Evolutionary conservation across 2,113 vertebrate genomes (phyloP), one percentile per base, ranked within the genome.

Genomic region (Catharus fuscescens): DNA sequence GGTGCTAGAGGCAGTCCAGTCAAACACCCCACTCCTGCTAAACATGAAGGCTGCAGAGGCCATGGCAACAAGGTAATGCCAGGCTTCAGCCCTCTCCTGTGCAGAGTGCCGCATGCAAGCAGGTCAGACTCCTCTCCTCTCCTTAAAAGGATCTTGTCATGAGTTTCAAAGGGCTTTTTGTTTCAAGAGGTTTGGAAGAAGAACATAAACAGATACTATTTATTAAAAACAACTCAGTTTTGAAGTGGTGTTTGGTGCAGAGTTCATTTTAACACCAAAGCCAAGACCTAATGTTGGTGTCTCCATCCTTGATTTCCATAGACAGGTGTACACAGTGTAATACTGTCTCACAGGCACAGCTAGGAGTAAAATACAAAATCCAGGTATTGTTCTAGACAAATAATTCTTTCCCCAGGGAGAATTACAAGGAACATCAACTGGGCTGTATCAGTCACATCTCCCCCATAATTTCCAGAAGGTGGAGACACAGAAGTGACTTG

Each of bases 81-180:
- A 32, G 48, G 42, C 23, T 79, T 65, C 38, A 82, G 53, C 18
- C 21, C 47, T 36, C 38, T 71, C 62, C 42, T 44, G 45, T 1
- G 0, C 59, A n/a, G 28, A 16, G 36, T 42, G n/a, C 60, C 0
- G 0, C 7, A 72, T 86, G 29, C 53, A 53, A 54, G 42, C 36
- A 54, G 36, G 28, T 70, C 69, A 64, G 16, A 59, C 54, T 86
- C 56, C 36, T 48, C 21, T 54, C 48, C 31, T 54, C 18, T 52
- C 14, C 14, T 40, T 40, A 86, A 24, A 67, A 47, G 10, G 16
- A 18, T 44, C 45, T 29, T 42, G 8, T 50, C 50, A 26, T 38
- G 20, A 62, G 34, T 38, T 80, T 50, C 45, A 67, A 65, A 78
- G 32, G 3, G 4, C 0, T 20, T 78, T 70, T 74, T 82, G 38